Evolutionary conservation across 2,888 invertebrate genomes (phyloP).

Genomic region (Pyrrhia umbra): DNA sequence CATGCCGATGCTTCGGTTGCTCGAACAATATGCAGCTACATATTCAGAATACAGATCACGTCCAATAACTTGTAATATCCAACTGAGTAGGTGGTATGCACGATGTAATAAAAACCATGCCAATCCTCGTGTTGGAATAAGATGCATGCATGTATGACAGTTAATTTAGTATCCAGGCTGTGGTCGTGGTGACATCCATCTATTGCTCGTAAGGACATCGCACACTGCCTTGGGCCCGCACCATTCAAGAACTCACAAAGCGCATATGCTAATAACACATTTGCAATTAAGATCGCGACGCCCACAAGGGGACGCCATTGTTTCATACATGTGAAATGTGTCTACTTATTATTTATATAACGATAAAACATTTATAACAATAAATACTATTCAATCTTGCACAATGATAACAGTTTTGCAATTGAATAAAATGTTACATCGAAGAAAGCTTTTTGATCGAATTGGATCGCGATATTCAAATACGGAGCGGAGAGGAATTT

Average conservation of each 20-base stretch:
- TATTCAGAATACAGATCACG: constrained; percentile 27
- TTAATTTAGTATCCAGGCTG: constrained; percentile 54
- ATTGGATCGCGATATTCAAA: constrained; percentile 58
- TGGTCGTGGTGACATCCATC: constrained; percentile 66
- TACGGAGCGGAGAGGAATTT: constrained; percentile 67
- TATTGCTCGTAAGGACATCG: constrained; percentile 77
- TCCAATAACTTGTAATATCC: constrained; percentile 33
- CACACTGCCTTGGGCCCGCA: constrained; percentile 80
- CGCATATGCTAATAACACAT: constrained; percentile 87
- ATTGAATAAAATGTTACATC: constrained; percentile 33
- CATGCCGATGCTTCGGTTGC: constrained; percentile 16
- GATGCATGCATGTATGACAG: constrained; percentile 43
- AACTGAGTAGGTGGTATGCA: constrained; percentile 30
- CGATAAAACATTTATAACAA: constrained; percentile 45
- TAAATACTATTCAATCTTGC: constrained; percentile 38
- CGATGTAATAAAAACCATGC: constrained; percentile 38
- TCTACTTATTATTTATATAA: constrained; percentile 71
- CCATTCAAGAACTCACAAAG: constrained; percentile 86
- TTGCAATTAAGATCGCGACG: constrained; percentile 87
- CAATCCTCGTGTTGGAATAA: constrained; percentile 32
- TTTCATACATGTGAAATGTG: constrained; percentile 77
- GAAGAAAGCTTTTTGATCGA: constrained; percentile 42
- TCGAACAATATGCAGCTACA: constrained; percentile 15
- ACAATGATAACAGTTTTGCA: constrained; percentile 34
- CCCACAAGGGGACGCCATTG: constrained; percentile 86